Conservation (phyloP, 2,113 vertebrate genomes). For the Rhinolophus ferrumequinum region DNA sequence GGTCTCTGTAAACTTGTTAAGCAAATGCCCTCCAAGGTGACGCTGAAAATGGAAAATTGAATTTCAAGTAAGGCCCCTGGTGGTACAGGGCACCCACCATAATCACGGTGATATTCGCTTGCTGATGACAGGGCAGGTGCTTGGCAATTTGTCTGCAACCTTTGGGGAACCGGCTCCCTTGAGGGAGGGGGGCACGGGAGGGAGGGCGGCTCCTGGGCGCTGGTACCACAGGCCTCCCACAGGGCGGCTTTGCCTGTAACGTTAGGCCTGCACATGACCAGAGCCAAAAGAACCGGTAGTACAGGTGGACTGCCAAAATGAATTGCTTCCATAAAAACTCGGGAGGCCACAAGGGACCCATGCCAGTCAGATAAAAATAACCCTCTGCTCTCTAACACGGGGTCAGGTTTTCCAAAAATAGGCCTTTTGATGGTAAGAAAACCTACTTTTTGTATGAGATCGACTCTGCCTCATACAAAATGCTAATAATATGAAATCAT, state of each 20-base stretch:
- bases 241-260: fast-evolving
- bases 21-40: background rate
- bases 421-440: slow-evolving; percentile 18
- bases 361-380: slow-evolving; percentile 59
- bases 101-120: background rate
- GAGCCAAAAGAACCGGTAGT: background rate
- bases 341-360: slow-evolving; percentile 49
- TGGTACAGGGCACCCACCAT: background rate
- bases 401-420: slow-evolving; percentile 65
- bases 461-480: background rate
- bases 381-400: slow-evolving; percentile 53
- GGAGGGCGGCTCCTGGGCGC: background rate
- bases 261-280: fast-evolving
- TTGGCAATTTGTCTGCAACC: background rate
- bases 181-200: background rate
- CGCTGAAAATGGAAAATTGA: background rate
- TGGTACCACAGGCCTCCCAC: background rate
- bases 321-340: slow-evolving; percentile 55
- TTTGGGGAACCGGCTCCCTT: background rate
- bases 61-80: background rate
- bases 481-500: background rate
- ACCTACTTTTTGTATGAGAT: slow-evolving; percentile 56
- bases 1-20: background rate
- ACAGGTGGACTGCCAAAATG: background rate
- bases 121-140: fast-evolving